These are phyloP conservation scores for Equus przewalskii DNA, from an alignment of 2,113 vertebrate species.

Conservation along the genomic window DNA sequence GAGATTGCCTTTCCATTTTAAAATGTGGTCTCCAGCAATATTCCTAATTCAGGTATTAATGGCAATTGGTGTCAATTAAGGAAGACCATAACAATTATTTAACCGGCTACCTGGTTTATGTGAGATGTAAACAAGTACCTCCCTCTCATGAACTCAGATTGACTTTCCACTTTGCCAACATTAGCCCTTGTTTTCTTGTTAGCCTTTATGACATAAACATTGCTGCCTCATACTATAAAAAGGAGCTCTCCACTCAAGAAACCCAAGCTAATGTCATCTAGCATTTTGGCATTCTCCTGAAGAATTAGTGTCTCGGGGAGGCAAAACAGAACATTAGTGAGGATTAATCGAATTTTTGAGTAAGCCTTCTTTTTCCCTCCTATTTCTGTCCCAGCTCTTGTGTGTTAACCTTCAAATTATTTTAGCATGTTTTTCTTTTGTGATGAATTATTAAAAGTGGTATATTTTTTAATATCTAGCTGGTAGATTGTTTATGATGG, in stretches of 20 bases:
- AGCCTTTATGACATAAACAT: neutral
- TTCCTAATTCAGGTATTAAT: neutral
- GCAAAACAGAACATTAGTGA: constrained; percentile 43
- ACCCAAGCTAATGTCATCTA: constrained; percentile 24
- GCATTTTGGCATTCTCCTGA: constrained; percentile 27
- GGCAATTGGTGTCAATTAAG: neutral
- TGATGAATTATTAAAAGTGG: constrained; percentile 65
- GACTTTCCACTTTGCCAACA: constrained; percentile 3
- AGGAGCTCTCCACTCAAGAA: constrained; percentile 41
- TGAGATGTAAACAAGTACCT: constrained; percentile 21
- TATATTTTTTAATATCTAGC: constrained; percentile 55
- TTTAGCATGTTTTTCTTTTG: neutral
- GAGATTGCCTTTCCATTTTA: neutral
- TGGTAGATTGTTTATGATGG: constrained; percentile 34
- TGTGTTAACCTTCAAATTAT: constrained; percentile 53
- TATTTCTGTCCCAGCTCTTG: constrained; percentile 34
- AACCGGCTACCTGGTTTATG: neutral
- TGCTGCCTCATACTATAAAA: neutral
- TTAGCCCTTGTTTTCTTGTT: constrained; percentile 22
- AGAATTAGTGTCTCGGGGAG: constrained; percentile 59
- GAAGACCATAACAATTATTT: constrained; percentile 33
- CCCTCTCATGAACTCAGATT: neutral
- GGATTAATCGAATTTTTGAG: constrained; percentile 66
- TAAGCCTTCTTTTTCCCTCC: neutral
- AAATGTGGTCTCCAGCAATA: neutral